These are phyloP conservation scores for Drosophila nr. fundita DNA, from an alignment of 2,888 invertebrate genomes.

Conservation along the genomic window DNA sequence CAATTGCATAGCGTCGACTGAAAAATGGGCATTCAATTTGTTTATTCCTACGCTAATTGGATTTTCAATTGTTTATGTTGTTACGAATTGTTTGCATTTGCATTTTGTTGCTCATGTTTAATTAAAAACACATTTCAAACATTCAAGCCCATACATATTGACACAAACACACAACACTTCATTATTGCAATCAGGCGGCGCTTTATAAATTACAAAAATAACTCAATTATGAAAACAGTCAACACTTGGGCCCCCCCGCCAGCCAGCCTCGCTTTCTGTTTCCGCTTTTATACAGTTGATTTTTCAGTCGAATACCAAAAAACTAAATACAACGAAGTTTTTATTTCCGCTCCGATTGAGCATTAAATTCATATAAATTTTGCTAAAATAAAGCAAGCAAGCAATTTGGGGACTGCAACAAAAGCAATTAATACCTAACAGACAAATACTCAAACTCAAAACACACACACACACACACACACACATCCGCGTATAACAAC, in stretches of 20 bases:
- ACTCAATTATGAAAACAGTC: slow-evolving; percentile 65
- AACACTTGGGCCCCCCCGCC: slow-evolving; percentile 5
- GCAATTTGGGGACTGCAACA: slow-evolving; percentile 57
- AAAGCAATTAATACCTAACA: slow-evolving; percentile 72
- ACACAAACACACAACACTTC: slow-evolving; percentile 42
- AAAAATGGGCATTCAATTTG: slow-evolving; percentile 22
- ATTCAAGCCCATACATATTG: slow-evolving; percentile 44
- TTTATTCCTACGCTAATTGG: slow-evolving; percentile 57
- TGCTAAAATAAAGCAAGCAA: slow-evolving; percentile 48
- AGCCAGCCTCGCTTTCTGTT: slow-evolving; percentile 51
- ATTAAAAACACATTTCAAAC: slow-evolving; percentile 70
- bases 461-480: neutral
- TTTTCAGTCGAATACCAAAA: slow-evolving; percentile 40
- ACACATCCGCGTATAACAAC: slow-evolving; percentile 7
- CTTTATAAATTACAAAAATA: slow-evolving; percentile 70
- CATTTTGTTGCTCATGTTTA: slow-evolving; percentile 68
- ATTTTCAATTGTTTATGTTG: slow-evolving; percentile 70
- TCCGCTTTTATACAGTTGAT: slow-evolving; percentile 56
- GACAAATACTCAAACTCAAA: slow-evolving; percentile 24
- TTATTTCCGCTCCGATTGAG: slow-evolving; percentile 76
- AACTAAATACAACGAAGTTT: slow-evolving; percentile 39
- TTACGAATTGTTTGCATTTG: slow-evolving; percentile 57
- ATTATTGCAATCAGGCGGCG: slow-evolving; percentile 57
- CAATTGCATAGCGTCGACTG: slow-evolving; percentile 17
- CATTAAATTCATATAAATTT: slow-evolving; percentile 71